Evolutionary conservation across 2,888 invertebrate species (phyloP), one percentile per base, ranked within the genome.

Genomic region (Hirtodrosophila cameraria): DNA sequence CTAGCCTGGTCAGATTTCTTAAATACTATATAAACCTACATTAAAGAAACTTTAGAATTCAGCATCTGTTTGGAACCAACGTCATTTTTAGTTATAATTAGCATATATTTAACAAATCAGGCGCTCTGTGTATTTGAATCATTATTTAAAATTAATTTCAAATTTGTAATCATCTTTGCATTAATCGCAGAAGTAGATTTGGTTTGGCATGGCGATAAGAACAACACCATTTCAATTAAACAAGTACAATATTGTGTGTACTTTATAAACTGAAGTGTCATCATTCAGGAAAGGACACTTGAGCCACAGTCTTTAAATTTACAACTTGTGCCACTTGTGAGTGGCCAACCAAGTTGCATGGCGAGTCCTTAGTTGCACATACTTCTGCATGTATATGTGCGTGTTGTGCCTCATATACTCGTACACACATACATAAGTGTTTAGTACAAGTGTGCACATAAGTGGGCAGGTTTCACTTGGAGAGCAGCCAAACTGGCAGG

Each of bases 281-380:
- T 79, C 65, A 58, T 60, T 54, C 58, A 28, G 31, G n/a, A 28
- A 76, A 75, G 77, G 45, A 59, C 63, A 45, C 83, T 79, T 50
- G 57, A 64, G 59, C 12, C 31, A 42, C 55, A 62, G 55, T 64
- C 72, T 42, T 57, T 15, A 45, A 28, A 38, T 25, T 52, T 55
- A 64, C 58, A 38, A 54, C 35, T 43, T 74, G 62, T 80, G 75
- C 7, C 65, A 58, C 36, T 53, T 57, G 46, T 73, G 71, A 71
- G 81, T 62, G 75, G 53, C 25, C 57, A n/a, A 23, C 39, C 23
- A 45, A 45, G 63, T 16, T 15, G 33, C 11, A 35, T 15, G 42
- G 11, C 38, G 33, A 49, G 54, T 65, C 58, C 46, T 66, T 48
- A 9, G 6, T 23, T 1, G 7, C 8, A 23, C 7, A 23, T 23